A percentile compares a stretch with the other conserved stretches of the same genome.
These are phyloP conservation scores for Carlito syrichta DNA, from an alignment of 2,113 vertebrate species.

Conservation along the genomic window DNA sequence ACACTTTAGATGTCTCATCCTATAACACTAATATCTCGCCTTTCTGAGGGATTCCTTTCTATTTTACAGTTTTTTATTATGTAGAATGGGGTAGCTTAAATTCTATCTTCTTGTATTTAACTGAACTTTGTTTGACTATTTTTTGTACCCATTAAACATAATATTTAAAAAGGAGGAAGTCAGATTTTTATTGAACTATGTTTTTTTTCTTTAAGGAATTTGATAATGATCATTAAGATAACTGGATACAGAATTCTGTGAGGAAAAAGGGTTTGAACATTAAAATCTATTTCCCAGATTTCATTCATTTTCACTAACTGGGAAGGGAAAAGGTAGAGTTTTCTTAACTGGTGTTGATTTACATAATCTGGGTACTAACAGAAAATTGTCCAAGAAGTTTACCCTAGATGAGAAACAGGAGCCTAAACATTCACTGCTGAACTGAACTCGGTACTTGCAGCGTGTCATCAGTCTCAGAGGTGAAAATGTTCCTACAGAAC, in stretches of 20 bases:
- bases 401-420: background rate
- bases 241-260: background rate
- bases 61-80: background rate
- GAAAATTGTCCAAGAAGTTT: background rate
- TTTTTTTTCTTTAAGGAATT: background rate
- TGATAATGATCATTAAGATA: background rate
- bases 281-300: background rate
- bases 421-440: background rate
- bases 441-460: accelerated
- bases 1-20: background rate
- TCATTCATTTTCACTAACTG: background rate
- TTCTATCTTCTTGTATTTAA: background rate
- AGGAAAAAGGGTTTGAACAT: background rate
- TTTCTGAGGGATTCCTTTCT: background rate
- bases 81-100: background rate
- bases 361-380: background rate
- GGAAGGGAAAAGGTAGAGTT: background rate
- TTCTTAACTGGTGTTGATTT: background rate
- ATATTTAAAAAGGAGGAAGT: background rate
- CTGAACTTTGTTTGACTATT: background rate
- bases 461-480: background rate
- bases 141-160: background rate
- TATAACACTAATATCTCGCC: background rate
- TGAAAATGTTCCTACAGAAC: background rate
- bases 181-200: background rate